Percentiles rank a stretch among this genome's conserved stretches.
These are phyloP conservation scores for Morinoia aosen DNA, from an alignment of 2,888 invertebrate species.

Conservation along the genomic window DNA sequence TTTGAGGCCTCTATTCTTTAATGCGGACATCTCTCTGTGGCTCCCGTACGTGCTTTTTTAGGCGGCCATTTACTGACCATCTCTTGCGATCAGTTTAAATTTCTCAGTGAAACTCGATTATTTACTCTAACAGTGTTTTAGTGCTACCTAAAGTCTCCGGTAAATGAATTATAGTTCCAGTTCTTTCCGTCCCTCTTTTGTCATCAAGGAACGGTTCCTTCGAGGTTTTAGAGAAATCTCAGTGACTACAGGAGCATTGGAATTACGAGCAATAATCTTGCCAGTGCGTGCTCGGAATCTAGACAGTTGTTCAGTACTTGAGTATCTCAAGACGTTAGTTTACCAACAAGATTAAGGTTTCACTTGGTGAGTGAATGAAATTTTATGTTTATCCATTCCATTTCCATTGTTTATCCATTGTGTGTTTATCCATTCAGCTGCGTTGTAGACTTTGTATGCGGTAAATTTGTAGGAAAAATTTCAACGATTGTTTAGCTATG, in stretches of 20 bases:
- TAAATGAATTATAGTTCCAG: constrained; percentile 29
- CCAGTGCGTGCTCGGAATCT: background rate
- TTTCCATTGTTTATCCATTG: no score
- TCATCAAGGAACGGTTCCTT: background rate
- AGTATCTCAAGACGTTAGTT: background rate
- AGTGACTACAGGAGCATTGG: background rate
- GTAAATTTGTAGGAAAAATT: no score
- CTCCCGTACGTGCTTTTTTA: constrained; percentile 7
- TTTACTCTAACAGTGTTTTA: constrained; percentile 25
- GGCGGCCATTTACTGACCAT: background rate
- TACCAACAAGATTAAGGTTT: background rate
- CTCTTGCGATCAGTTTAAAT: constrained; percentile 19
- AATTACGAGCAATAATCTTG: background rate
- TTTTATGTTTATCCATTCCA: background rate
- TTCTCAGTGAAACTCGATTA: constrained; percentile 25
- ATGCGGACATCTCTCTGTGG: constrained; percentile 12
- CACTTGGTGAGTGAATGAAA: background rate
- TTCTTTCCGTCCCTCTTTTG: constrained; percentile 26
- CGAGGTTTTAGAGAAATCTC: constrained; percentile 3
- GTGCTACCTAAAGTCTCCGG: constrained; percentile 37
- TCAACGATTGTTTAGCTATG: no score
- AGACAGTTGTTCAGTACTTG: background rate
- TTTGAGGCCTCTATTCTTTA: constrained; percentile 3
- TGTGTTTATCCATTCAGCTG: no score
- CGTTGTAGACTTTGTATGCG: background rate